Percentiles rank a stretch among this genome's conserved stretches.
phyloP scores from a whole-genome alignment of 1,140 invertebrate genomes.

The Ips nitidus region DNA sequence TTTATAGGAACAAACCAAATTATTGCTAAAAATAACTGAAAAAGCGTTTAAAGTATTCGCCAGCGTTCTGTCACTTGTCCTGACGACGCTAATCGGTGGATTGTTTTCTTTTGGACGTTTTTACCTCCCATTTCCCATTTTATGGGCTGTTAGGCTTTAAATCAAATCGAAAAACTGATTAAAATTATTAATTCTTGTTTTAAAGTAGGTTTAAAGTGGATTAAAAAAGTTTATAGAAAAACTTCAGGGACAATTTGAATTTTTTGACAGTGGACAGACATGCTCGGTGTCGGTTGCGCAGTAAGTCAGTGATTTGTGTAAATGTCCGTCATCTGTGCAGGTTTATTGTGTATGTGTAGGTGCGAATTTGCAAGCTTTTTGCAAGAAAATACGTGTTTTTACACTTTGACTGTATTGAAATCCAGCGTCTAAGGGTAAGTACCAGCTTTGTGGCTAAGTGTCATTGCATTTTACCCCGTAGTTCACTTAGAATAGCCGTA shows the following conservation, averaged over 20 bases:
- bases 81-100: no score
- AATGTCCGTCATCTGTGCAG: slow-evolving; percentile 49
- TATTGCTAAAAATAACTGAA: no score
- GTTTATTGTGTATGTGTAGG: slow-evolving; percentile 46
- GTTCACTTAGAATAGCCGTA: slow-evolving; percentile 47
- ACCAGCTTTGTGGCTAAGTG: slow-evolving; percentile 36
- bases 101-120: no score
- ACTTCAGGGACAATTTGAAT: background rate
- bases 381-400: slow-evolving; percentile 43
- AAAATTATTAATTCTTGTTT: no score
- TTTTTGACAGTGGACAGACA: background rate
- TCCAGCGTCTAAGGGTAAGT: slow-evolving; percentile 32
- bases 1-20: no score
- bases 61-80: no score
- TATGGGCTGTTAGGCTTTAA: no score
- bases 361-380: slow-evolving; percentile 40
- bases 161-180: no score
- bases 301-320: slow-evolving; percentile 1
- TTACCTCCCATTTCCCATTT: no score
- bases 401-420: slow-evolving; percentile 38
- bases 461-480: slow-evolving; percentile 45
- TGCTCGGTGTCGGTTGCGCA: background rate
- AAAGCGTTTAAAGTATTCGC: no score
- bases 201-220: no score
- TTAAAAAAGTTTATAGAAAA: no score